Conservation (phyloP, 2,113 vertebrate genomes). For the Eptesicus fuscus region DNA sequence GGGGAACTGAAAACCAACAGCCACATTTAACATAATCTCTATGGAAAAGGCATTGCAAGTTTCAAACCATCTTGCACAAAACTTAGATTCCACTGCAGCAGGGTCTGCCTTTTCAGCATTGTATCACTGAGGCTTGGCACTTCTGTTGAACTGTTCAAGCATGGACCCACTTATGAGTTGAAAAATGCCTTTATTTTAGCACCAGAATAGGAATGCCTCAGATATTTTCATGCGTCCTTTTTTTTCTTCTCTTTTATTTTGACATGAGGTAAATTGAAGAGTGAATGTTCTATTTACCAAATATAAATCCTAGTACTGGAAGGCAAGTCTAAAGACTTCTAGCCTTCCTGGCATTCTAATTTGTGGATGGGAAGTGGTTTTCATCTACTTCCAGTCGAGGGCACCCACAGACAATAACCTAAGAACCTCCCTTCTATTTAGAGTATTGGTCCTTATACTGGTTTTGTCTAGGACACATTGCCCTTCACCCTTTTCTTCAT, state of each 20-base stretch:
- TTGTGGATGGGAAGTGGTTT: not conserved
- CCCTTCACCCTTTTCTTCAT: slow-evolving; percentile 9
- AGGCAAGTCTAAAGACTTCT: not conserved
- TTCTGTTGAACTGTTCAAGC: not conserved
- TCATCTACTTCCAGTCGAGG: not conserved
- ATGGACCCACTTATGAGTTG: not conserved
- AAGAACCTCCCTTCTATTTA: not conserved
- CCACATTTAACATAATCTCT: not conserved
- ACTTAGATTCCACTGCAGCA: not conserved
- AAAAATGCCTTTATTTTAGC: not conserved
- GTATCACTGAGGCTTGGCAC: not conserved
- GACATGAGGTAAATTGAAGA: not conserved
- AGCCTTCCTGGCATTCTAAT: not conserved
- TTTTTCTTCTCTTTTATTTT: not conserved
- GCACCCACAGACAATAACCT: slow-evolving; percentile 32
- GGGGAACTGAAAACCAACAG: not conserved
- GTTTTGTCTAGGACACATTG: not conserved
- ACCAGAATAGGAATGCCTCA: not conserved
- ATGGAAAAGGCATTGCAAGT: not conserved
- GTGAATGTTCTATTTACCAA: not conserved
- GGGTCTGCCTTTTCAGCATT: not conserved
- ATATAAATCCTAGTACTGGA: not conserved
- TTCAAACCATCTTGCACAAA: not conserved
- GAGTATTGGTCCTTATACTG: not conserved
- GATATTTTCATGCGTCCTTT: not conserved